Conservation (phyloP, 2,888 invertebrate species). For the Phengaris alcon region DNA sequence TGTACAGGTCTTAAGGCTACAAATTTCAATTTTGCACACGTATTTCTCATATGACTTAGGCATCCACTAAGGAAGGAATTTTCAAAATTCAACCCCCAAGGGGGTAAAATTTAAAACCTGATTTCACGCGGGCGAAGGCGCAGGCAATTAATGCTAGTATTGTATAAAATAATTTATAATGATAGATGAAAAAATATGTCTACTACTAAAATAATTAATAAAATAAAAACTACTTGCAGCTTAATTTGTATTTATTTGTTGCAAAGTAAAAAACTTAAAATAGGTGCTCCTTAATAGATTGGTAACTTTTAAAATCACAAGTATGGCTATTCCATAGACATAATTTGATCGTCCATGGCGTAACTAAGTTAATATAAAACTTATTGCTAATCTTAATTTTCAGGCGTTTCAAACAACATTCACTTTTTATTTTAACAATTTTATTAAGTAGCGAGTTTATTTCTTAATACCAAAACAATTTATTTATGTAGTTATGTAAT, state of each 20-base stretch:
- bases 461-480: neutral
- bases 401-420: conserved; percentile 6
- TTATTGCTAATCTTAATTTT: conserved; percentile 11
- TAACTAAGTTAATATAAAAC: neutral
- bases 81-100: too few species aligned
- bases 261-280: conserved; percentile 14
- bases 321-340: conserved; percentile 18
- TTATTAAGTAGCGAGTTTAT: neutral
- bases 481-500: neutral
- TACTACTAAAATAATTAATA: neutral
- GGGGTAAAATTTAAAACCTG: too few species aligned
- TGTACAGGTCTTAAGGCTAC: too few species aligned
- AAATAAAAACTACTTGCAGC: neutral
- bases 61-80: too few species aligned
- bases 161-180: neutral
- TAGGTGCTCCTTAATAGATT: neutral
- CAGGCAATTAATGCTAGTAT: too few species aligned
- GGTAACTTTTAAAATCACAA: conserved; percentile 25
- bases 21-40: too few species aligned
- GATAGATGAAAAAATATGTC: neutral
- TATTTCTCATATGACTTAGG: too few species aligned
- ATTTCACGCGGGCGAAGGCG: too few species aligned
- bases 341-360: neutral
- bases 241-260: neutral
- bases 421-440: too few species aligned